Percentiles rank a stretch among this genome's conserved stretches.
phyloP scores from a whole-genome alignment of 1,140 invertebrate species.

The Phocides pigmalion region DNA sequence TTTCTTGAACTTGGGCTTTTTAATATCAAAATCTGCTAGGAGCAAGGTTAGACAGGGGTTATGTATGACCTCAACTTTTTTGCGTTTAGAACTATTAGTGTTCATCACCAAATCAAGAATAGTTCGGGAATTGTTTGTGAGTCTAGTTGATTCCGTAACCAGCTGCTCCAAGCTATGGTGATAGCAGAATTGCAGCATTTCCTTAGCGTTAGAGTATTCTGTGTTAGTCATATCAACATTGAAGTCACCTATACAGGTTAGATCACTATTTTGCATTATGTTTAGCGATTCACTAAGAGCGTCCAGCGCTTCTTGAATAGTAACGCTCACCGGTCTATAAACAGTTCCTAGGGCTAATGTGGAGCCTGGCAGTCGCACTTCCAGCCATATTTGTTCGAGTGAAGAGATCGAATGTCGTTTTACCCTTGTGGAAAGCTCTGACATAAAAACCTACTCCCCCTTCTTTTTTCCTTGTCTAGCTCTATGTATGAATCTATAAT shows the following conservation, averaged over 20 bases:
- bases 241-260: background rate
- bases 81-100: background rate
- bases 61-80: conserved; percentile 1
- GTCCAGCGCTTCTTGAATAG: no score
- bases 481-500: conserved; percentile 36
- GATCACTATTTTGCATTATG: background rate
- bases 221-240: background rate
- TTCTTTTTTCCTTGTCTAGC: conserved; percentile 35
- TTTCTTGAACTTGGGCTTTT: conserved; percentile 2
- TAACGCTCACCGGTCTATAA: conserved; percentile 3
- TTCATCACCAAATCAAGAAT: background rate
- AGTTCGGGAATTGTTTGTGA: background rate
- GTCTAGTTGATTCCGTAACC: background rate
- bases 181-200: conserved; percentile 1
- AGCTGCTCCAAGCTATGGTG: conserved; percentile 6
- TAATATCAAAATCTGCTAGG: conserved; percentile 6
- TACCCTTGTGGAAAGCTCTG: conserved; percentile 8
- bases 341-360: conserved; percentile 16
- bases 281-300: no score
- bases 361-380: background rate
- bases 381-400: no score
- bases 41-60: background rate
- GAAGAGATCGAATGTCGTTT: conserved; percentile 6
- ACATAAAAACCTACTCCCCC: conserved; percentile 42
- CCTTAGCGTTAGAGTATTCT: background rate